These are phyloP conservation scores for Pelusios castaneus DNA, from an alignment of 2,113 vertebrate genomes.

Conservation along the genomic window DNA sequence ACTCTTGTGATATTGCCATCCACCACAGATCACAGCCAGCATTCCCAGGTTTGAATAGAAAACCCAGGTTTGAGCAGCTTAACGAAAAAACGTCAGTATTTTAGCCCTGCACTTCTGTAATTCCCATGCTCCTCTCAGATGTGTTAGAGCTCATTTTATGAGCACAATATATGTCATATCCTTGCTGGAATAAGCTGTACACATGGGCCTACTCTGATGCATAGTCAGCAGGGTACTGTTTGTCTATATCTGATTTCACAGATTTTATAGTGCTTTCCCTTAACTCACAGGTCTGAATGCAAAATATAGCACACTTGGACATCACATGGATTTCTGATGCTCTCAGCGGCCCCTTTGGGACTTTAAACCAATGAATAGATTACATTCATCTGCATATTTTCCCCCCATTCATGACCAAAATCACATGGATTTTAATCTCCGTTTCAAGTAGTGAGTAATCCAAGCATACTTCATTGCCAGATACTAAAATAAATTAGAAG, in stretches of 20 bases:
- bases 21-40: neutral
- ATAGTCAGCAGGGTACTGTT: slow-evolving; percentile 19
- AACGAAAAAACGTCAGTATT: slow-evolving; percentile 24
- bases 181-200: neutral
- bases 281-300: slow-evolving; percentile 27
- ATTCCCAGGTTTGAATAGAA: neutral
- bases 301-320: slow-evolving; percentile 37
- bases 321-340: slow-evolving; percentile 57
- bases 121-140: slow-evolving; percentile 7
- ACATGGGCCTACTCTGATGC: neutral
- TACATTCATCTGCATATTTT: slow-evolving; percentile 34
- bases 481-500: neutral
- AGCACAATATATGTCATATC: slow-evolving; percentile 39
- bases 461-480: slow-evolving; percentile 11
- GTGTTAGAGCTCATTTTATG: slow-evolving; percentile 36
- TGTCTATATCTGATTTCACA: slow-evolving; percentile 22
- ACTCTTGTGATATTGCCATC: neutral
- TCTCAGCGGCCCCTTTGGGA: slow-evolving; percentile 34
- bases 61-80: neutral
- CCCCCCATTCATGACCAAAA: neutral
- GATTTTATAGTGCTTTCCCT: slow-evolving; percentile 47
- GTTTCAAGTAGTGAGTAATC: slow-evolving; percentile 9
- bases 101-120: neutral
- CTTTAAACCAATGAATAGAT: slow-evolving; percentile 54
- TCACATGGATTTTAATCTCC: slow-evolving; percentile 25